These are phyloP conservation scores for Cylloceria caligata DNA, from an alignment of 2,888 invertebrate genomes.

Conservation along the genomic window DNA sequence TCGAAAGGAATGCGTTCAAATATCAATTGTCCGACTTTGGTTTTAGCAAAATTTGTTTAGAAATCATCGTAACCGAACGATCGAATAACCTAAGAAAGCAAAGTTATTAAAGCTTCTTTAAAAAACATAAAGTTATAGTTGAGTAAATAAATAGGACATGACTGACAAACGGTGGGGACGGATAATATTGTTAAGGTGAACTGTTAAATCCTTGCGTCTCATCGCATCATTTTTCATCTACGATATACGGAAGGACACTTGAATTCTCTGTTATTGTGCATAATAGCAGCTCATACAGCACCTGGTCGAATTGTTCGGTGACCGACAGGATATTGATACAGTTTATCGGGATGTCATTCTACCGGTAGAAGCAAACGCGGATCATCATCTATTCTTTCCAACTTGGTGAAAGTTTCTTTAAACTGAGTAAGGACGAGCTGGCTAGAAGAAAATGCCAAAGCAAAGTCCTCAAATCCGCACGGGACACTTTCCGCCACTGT, in stretches of 20 bases:
- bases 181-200: too few species aligned
- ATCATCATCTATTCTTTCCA: conserved; percentile 65
- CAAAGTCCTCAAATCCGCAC: conserved; percentile 23
- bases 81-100: too few species aligned
- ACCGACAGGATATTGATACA: not conserved
- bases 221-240: too few species aligned
- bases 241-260: not conserved
- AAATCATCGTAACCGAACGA: too few species aligned
- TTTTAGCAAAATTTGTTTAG: too few species aligned
- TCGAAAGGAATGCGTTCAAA: too few species aligned
- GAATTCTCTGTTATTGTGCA: not conserved
- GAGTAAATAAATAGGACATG: too few species aligned
- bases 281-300: not conserved
- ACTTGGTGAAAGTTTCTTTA: conserved; percentile 65
- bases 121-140: too few species aligned
- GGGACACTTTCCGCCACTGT: conserved; percentile 3
- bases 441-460: conserved; percentile 24
- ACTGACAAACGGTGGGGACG: too few species aligned
- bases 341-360: conserved; percentile 55
- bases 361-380: conserved; percentile 39
- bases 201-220: too few species aligned
- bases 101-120: too few species aligned
- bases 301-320: conserved; percentile 2
- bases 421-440: conserved; percentile 48
- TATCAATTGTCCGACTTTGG: too few species aligned